A percentile compares a stretch with the other conserved stretches of the same genome.
Evolutionary conservation across 2,888 invertebrate genomes (phyloP).

Genomic region (Heliconius ismenius): DNA sequence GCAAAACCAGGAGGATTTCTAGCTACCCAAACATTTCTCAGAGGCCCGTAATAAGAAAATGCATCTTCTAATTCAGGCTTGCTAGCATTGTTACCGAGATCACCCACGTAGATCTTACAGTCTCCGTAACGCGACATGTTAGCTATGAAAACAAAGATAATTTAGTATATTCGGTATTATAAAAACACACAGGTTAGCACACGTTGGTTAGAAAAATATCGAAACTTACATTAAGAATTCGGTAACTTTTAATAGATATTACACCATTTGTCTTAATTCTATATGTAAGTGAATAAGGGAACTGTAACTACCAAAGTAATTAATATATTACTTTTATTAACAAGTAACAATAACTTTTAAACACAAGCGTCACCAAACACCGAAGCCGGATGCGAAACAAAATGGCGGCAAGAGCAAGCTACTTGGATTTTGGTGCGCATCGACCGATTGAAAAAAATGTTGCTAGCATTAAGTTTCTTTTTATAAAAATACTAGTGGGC

Average conservation of each 20-base stretch:
- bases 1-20: conserved; percentile 97
- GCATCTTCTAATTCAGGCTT: conserved; percentile 96
- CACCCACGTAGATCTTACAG: conserved; percentile 97
- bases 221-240: conserved; percentile 20
- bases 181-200: neutral
- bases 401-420: conserved; percentile 30
- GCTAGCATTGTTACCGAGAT: conserved; percentile 94
- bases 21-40: conserved; percentile 98
- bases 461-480: conserved; percentile 2
- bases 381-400: conserved; percentile 36
- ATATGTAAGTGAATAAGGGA: neutral
- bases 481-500: no score
- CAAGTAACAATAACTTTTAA: conserved; percentile 20
- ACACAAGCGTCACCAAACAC: conserved; percentile 35
- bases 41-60: conserved; percentile 94
- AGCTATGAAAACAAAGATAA: conserved; percentile 40
- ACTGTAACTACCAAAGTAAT: neutral
- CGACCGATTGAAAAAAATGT: neutral
- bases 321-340: neutral
- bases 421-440: neutral
- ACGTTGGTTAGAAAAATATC: conserved; percentile 19
- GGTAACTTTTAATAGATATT: neutral
- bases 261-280: conserved; percentile 18
- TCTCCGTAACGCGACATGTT: conserved; percentile 91
- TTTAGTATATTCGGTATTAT: neutral